Conservation (phyloP, 2,113 vertebrate species). For the Myiagra hebetior region DNA sequence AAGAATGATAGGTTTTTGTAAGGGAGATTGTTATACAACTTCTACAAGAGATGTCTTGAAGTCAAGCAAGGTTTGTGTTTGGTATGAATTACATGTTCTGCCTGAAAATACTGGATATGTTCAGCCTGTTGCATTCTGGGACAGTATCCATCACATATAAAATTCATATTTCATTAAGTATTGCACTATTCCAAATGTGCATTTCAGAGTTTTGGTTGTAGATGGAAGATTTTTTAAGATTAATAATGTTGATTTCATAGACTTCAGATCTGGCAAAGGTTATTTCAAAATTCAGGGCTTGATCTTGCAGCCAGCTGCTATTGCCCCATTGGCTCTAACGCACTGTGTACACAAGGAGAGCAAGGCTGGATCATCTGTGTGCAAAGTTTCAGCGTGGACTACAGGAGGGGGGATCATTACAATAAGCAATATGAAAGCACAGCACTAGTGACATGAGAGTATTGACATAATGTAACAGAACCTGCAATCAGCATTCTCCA, state of each 20-base stretch:
- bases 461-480: not conserved
- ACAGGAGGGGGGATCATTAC: not conserved
- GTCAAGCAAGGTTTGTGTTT: not conserved
- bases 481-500: not conserved
- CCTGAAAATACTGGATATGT: not conserved
- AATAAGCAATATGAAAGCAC: not conserved
- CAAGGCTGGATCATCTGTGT: not conserved
- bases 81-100: not conserved
- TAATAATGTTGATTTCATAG: not conserved
- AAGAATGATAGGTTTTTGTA: not conserved
- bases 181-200: not conserved
- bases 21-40: not conserved
- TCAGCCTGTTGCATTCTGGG: not conserved
- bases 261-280: not conserved
- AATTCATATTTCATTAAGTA: not conserved
- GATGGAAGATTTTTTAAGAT: not conserved
- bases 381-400: not conserved
- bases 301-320: not conserved
- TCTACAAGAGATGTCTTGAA: not conserved
- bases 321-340: not conserved
- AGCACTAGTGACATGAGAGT: not conserved
- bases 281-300: not conserved
- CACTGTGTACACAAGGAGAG: not conserved
- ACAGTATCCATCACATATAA: not conserved
- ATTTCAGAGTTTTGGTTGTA: not conserved